Evolutionary conservation across 2,888 invertebrate genomes (phyloP).

Genomic region (Tachina lurida): DNA sequence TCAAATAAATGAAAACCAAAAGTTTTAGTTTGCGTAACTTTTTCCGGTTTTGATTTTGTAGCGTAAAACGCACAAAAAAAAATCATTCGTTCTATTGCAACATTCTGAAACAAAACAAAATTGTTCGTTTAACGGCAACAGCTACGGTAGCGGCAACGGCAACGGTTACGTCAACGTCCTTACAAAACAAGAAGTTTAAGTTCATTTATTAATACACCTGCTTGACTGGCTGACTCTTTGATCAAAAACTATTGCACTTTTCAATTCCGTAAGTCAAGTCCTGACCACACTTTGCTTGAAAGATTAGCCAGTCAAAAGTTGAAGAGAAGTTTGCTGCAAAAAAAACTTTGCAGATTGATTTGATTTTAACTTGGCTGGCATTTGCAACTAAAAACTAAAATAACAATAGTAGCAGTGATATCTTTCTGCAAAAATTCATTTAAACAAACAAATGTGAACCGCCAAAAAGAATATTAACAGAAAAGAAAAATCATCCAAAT

Average conservation of each 20-base stretch:
- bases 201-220: conserved; percentile 62
- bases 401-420: conserved; percentile 1
- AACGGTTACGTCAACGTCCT: neutral
- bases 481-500: conserved; percentile 12
- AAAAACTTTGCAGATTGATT: conserved; percentile 44
- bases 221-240: conserved; percentile 25
- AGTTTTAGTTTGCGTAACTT: conserved; percentile 56
- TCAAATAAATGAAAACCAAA: conserved; percentile 57
- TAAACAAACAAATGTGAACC: conserved; percentile 38
- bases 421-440: conserved; percentile 32
- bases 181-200: conserved; percentile 69
- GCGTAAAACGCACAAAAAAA: conserved; percentile 1
- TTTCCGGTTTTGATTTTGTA: neutral
- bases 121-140: conserved; percentile 3
- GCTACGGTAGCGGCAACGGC: too few relatives aligned
- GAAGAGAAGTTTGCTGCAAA: conserved; percentile 4
- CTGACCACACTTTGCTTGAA: conserved; percentile 9
- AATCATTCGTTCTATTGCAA: conserved; percentile 44
- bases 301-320: neutral
- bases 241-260: neutral
- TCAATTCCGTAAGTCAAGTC: conserved; percentile 44
- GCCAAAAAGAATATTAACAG: conserved; percentile 61
- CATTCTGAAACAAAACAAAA: conserved; percentile 40
- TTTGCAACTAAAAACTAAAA: conserved; percentile 11
- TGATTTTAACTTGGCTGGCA: conserved; percentile 59